Evolutionary conservation across 2,888 invertebrate species (phyloP).

Genomic region (Dicyrtoma fusca): DNA sequence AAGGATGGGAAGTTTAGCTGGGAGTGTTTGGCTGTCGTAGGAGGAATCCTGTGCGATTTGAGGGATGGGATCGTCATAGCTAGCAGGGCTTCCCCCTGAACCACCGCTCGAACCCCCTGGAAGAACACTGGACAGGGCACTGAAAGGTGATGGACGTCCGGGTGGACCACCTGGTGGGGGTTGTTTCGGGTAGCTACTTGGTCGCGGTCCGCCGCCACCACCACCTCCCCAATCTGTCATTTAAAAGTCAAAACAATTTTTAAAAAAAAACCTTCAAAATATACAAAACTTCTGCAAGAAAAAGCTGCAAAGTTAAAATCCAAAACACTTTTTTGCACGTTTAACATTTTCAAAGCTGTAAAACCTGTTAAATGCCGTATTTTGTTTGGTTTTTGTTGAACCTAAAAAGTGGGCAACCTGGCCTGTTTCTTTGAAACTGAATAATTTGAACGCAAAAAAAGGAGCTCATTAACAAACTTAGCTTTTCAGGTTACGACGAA

Average conservation of each 20-base stretch:
- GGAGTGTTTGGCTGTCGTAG: slow-evolving; percentile 53
- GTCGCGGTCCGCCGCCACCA: slow-evolving; percentile 24
- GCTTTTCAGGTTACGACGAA: too few species aligned
- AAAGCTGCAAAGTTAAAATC: too few species aligned
- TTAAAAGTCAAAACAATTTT: not conserved
- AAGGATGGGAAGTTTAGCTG: slow-evolving; percentile 54
- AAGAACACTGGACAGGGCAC: slow-evolving; percentile 34
- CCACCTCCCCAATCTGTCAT: slow-evolving; percentile 24
- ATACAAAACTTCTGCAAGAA: too few species aligned
- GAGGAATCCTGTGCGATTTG: slow-evolving; percentile 49
- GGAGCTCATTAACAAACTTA: too few species aligned
- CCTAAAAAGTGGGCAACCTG: too few species aligned
- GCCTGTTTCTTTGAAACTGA: too few species aligned
- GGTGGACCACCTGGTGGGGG: slow-evolving; percentile 20
- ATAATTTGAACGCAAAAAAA: too few species aligned
- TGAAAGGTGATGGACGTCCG: slow-evolving; percentile 37
- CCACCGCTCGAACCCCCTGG: slow-evolving; percentile 13
- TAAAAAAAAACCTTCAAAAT: not conserved
- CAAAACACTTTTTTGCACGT: too few species aligned
- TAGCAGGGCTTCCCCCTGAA: slow-evolving; percentile 19
- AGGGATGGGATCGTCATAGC: slow-evolving; percentile 54
- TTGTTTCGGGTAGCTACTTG: slow-evolving; percentile 31
- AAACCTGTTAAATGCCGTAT: too few species aligned
- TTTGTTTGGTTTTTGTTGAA: too few species aligned
- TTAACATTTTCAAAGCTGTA: too few species aligned